phyloP scores from a whole-genome alignment of 2,888 invertebrate species.

The Drosophila rellima region DNA sequence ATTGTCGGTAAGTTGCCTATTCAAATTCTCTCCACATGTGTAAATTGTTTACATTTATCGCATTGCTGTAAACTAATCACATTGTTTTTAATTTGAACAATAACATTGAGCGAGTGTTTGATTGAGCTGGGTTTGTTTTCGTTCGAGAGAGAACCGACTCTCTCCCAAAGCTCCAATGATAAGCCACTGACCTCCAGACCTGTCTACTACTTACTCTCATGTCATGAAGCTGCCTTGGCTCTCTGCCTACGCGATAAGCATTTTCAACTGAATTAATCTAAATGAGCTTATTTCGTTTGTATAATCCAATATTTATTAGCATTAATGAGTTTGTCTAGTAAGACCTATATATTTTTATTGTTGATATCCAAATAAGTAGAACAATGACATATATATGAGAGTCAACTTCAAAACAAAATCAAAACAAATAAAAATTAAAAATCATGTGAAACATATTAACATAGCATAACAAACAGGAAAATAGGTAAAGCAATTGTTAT shows the following conservation, averaged over 20 bases:
- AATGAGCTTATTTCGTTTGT: conserved; percentile 8
- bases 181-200: conserved; percentile 73
- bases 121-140: neutral
- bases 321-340: neutral
- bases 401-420: neutral
- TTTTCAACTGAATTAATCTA: conserved; percentile 41
- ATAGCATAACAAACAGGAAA: neutral
- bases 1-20: conserved; percentile 42
- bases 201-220: conserved; percentile 17
- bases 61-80: neutral
- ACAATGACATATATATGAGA: too few species aligned
- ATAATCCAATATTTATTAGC: neutral
- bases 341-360: neutral
- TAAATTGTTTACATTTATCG: conserved; percentile 21
- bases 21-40: conserved; percentile 7
- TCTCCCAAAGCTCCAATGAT: conserved; percentile 52
- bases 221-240: conserved; percentile 19
- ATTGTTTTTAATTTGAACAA: conserved; percentile 1
- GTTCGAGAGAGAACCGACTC: conserved; percentile 21
- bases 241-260: conserved; percentile 49
- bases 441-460: neutral
- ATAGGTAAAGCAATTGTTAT: neutral
- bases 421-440: neutral
- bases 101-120: conserved; percentile 8
- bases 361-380: too few species aligned